Evolutionary conservation across 2,113 vertebrate species (phyloP).

Genomic region (Oceanodroma tethys): DNA sequence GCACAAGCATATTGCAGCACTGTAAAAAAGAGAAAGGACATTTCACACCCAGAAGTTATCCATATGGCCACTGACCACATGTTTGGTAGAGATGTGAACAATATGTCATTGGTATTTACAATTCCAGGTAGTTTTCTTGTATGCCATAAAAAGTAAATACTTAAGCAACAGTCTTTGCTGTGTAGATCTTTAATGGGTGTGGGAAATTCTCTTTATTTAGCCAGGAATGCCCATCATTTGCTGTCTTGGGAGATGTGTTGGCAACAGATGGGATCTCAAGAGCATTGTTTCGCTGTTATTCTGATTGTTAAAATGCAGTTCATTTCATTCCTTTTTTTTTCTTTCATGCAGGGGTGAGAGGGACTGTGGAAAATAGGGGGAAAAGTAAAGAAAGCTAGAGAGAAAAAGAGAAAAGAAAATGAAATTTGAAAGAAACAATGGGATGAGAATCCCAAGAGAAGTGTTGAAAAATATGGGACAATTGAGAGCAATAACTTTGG

Average conservation of each 20-base stretch:
- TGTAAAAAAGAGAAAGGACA: constrained; percentile 57
- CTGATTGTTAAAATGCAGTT: constrained; percentile 60
- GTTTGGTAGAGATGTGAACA: constrained; percentile 65
- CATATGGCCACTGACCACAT: constrained; percentile 66
- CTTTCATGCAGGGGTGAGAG: constrained; percentile 25
- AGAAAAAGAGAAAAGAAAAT: constrained; percentile 18
- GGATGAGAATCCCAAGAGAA: not conserved
- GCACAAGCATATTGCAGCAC: constrained; percentile 39
- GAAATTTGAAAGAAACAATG: constrained; percentile 28
- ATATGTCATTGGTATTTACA: constrained; percentile 68
- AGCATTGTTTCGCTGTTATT: constrained; percentile 54
- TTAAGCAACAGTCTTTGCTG: constrained; percentile 52
- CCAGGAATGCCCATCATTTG: constrained; percentile 67
- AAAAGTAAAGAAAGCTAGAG: not conserved
- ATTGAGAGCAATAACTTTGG: not conserved
- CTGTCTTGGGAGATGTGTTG: constrained; percentile 66
- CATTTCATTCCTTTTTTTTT: constrained; percentile 19
- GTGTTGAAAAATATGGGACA: not conserved
- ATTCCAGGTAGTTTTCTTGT: constrained; percentile 68
- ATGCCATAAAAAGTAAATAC: constrained; percentile 65
- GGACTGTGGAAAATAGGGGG: constrained; percentile 22
- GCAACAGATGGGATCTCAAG: constrained; percentile 66
- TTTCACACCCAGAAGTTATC: constrained; percentile 67
- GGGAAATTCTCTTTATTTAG: constrained; percentile 69
- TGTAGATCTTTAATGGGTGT: constrained; percentile 65